Evolutionary conservation across 2,888 invertebrate genomes (phyloP), one percentile per base, ranked within the genome.

Genomic region (Agrilus mali): DNA sequence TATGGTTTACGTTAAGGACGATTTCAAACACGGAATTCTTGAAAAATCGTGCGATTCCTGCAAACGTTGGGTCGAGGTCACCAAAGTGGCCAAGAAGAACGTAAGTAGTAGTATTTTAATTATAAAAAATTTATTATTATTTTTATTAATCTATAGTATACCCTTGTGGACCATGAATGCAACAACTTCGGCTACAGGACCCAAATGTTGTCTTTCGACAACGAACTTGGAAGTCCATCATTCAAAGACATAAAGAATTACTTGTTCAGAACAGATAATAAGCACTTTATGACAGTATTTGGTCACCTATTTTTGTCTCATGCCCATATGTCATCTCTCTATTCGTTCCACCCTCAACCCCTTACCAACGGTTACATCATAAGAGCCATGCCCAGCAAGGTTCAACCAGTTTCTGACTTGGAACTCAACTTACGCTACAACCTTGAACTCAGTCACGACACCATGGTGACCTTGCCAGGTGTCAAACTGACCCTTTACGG

Each of bases 1-100:
- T 34, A 53, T 57, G 35, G 65, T 67, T 7, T 64, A 58, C 41
- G 50, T 67, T 13, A 54, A 50, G 13, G 61, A 61, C 7, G 60
- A 63, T 33, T 42, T 55, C 7, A 50, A 58, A 12, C 53, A 48
- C 1, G 52, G 57, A 10, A 17, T 50, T 3, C 50, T 68, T 38
- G 53, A 56, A 39, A 51, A 50, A 37, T 56, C 59, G 27, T 66
- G 65, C 47, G 53, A 61, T 2, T 52, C 56, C 2, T 65, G 67
- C 35, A 41, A 56, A 32, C 45, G 56, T 33, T 50, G 50, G 2
- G 56, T 56, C 6, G 48, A 57, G 3, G 63, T 68, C 14, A 61
- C 61, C 2, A 54, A 53, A 36, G 33, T 27, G 10, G 5, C 27
- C 45, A 56, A 50, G 40, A 49, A 55, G 36, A 46, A 57, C 40